Conservation (phyloP, 1,140 invertebrate species). For the Anoplophora glabripennis region DNA sequence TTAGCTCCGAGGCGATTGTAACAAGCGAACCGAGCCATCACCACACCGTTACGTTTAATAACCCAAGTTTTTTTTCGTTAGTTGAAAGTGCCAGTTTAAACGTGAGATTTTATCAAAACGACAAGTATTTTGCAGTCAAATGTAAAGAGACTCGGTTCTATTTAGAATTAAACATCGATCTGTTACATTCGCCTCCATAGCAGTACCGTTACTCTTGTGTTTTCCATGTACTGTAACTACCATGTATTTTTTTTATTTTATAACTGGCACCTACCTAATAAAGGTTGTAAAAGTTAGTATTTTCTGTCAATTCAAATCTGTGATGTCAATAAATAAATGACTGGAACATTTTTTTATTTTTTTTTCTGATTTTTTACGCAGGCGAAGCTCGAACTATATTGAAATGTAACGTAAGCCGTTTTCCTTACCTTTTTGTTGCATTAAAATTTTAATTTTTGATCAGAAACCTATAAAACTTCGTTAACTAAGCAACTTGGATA, state of each 20-base stretch:
- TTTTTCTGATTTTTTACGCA: background rate
- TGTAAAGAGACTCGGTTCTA: background rate
- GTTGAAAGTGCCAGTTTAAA: too few species aligned
- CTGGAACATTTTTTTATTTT: background rate
- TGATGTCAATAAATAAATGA: slow-evolving; percentile 41
- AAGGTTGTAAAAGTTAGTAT: slow-evolving; percentile 40
- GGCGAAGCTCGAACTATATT: background rate
- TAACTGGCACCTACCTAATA: slow-evolving; percentile 28
- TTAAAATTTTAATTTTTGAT: too few species aligned
- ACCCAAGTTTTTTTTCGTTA: too few species aligned
- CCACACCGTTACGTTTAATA: too few species aligned
- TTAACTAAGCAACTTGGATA: too few species aligned
- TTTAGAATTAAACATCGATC: background rate
- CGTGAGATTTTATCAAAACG: too few species aligned
- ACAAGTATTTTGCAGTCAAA: too few species aligned
- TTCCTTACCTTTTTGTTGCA: too few species aligned
- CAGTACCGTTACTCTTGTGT: too few species aligned
- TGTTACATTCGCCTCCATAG: background rate
- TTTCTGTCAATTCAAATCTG: slow-evolving; percentile 46
- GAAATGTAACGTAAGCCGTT: background rate
- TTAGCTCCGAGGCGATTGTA: background rate
- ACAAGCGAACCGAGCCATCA: background rate
- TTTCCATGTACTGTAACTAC: too few species aligned
- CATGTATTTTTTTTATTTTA: background rate
- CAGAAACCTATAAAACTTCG: too few species aligned